Evolutionary conservation across 2,113 vertebrate species (phyloP), one percentile per base, ranked within the genome.

Genomic region (Centropus bengalensis): DNA sequence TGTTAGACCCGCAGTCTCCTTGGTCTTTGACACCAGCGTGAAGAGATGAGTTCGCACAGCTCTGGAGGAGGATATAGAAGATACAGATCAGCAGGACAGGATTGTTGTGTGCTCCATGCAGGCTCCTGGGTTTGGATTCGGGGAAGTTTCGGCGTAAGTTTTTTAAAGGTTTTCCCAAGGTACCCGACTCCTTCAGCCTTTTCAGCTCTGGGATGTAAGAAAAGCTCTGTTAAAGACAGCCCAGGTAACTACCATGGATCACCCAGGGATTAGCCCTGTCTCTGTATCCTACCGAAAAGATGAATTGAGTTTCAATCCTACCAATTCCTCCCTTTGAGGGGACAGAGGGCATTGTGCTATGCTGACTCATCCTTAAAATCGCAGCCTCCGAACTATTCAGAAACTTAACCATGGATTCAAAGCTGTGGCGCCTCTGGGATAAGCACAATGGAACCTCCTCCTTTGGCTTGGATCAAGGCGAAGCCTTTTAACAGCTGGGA

Each of bases 11-110:
- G 12, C 12, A 6, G 0, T 12, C 55, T 16, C 49, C 40, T 8
- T 7, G 20, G 51, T 36, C 56, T 2, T 5, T 8, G 30, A 13
- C 56, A 3, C 28, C 14, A 2, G 2, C 3, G 3, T 0, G 11
- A 16, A 52, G 68, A 14, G 11, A 51, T 26, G 64, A 10, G 26
- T 58, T 24, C 22, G 51, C 36, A 8, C 24, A 12, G 1, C 24
- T 18, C 21, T 16, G 58, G 58, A 36, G 19, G 9, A 42, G 64
- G 10, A 10, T 13, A 1, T 4, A 5, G 21, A 45, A 64, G 69
- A 7, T 18, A 2, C 3, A 10, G n/a, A 36, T 18, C 7, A 6
- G 63, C 3, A 24, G 75, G 75, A 7, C 10, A 10, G 55, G 32
- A 5, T 8, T 33, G 28, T 20, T n/a, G 24, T 4, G 26, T 18